These are phyloP conservation scores for Xestia c-nigrum DNA, from an alignment of 2,888 invertebrate genomes.

Conservation along the genomic window DNA sequence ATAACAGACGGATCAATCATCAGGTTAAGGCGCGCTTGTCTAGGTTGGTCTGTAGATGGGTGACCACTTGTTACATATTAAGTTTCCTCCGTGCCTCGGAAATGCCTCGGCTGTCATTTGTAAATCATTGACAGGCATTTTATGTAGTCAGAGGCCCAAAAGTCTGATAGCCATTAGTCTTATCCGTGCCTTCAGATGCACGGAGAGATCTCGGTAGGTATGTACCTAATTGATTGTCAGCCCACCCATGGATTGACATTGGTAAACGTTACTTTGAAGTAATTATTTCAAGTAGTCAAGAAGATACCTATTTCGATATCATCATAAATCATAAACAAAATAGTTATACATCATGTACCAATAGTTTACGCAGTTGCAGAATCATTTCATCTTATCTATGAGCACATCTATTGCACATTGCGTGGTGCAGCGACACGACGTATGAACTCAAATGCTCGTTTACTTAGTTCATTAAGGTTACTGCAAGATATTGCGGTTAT, in stretches of 20 bases:
- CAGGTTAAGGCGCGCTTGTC: no score
- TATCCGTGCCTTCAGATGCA: no score
- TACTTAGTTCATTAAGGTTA: conserved; percentile 25
- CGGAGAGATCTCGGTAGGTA: background rate
- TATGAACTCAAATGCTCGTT: conserved; percentile 22
- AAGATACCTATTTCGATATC: background rate
- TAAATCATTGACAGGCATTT: no score
- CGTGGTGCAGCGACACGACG: conserved; percentile 8
- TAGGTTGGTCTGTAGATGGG: no score
- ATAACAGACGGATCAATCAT: no score
- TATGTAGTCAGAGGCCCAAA: no score
- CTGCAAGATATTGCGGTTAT: conserved; percentile 40
- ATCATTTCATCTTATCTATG: conserved; percentile 27
- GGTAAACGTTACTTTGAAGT: background rate
- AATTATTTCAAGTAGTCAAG: background rate
- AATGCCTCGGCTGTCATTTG: no score
- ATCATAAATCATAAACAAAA: background rate
- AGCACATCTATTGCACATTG: conserved; percentile 25
- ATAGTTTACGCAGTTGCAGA: conserved; percentile 16
- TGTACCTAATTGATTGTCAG: background rate
- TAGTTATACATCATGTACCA: conserved; percentile 2
- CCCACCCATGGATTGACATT: background rate
- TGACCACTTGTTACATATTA: no score
- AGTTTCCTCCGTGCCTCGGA: no score
- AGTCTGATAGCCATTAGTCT: no score